Conservation (phyloP, 2,113 vertebrate species). For the Alces alces region DNA sequence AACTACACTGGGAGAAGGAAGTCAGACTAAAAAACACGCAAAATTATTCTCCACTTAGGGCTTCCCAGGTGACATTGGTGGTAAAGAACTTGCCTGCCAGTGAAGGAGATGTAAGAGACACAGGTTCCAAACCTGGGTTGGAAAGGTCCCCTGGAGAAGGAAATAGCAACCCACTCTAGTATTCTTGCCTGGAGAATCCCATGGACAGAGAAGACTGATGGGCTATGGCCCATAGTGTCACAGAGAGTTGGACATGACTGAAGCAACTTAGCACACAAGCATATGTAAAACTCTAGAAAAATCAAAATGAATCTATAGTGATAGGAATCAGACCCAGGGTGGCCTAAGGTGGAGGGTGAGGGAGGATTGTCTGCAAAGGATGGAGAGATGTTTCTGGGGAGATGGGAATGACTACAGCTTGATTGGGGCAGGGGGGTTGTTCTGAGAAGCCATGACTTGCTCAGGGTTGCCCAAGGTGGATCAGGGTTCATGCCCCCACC, state of each 20-base stretch:
- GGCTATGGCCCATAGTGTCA: not conserved
- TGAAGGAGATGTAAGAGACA: not conserved
- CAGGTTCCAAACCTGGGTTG: not conserved
- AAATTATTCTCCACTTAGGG: fast-evolving
- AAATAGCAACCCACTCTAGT: not conserved
- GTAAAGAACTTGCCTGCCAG: not conserved
- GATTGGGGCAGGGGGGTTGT: not conserved
- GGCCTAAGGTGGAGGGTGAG: not conserved
- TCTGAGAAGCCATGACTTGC: not conserved
- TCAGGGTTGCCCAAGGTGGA: not conserved
- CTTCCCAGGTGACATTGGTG: not conserved
- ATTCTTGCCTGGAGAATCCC: not conserved
- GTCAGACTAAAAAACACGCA: fast-evolving
- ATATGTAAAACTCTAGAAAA: not conserved
- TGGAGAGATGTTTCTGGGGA: not conserved
- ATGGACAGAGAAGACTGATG: not conserved
- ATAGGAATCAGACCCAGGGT: fast-evolving
- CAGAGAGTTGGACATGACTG: not conserved
- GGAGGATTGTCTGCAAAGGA: not conserved
- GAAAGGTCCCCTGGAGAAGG: not conserved
- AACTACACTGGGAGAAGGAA: not conserved
- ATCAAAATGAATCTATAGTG: not conserved
- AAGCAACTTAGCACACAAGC: not conserved
- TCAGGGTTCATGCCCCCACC: not conserved
- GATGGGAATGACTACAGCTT: fast-evolving